Evolutionary conservation across 2,888 invertebrate genomes (phyloP).

Genomic region (Polyploca ridens): DNA sequence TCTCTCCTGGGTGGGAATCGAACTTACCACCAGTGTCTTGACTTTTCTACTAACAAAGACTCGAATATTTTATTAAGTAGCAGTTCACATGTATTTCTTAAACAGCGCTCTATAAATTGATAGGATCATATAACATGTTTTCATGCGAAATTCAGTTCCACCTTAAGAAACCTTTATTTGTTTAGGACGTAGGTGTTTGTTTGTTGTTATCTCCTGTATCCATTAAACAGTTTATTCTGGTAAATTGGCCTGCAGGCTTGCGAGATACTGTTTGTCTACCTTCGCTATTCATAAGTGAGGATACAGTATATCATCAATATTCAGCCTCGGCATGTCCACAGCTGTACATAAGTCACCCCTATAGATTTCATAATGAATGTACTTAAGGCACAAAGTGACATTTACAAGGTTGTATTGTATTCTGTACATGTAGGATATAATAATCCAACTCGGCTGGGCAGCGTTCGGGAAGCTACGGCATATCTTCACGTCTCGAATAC

Average conservation of each 20-base stretch:
- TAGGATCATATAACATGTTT: not conserved
- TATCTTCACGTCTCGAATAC: too few species aligned
- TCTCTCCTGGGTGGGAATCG: too few species aligned
- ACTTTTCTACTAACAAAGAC: too few species aligned
- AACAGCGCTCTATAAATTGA: not conserved
- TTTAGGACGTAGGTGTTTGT: slow-evolving; percentile 11
- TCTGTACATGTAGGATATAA: too few species aligned
- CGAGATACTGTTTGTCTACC: slow-evolving; percentile 10
- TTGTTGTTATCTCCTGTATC: slow-evolving; percentile 13
- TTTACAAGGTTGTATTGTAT: too few species aligned
- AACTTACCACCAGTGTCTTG: too few species aligned
- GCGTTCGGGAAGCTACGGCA: too few species aligned
- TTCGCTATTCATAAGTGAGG: not conserved
- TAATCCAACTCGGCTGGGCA: too few species aligned
- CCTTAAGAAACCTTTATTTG: slow-evolving; percentile 11
- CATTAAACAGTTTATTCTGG: slow-evolving; percentile 10
- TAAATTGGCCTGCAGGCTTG: slow-evolving; percentile 9
- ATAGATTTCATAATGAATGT: too few species aligned
- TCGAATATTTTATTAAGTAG: too few species aligned
- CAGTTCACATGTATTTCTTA: not conserved
- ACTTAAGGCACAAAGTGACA: too few species aligned
- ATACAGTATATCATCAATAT: not conserved
- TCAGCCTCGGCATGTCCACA: not conserved
- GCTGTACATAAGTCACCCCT: not conserved
- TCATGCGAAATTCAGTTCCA: not conserved